These are phyloP conservation scores for Tribolium freemani DNA, from an alignment of 2,888 invertebrate species.

Conservation along the genomic window DNA sequence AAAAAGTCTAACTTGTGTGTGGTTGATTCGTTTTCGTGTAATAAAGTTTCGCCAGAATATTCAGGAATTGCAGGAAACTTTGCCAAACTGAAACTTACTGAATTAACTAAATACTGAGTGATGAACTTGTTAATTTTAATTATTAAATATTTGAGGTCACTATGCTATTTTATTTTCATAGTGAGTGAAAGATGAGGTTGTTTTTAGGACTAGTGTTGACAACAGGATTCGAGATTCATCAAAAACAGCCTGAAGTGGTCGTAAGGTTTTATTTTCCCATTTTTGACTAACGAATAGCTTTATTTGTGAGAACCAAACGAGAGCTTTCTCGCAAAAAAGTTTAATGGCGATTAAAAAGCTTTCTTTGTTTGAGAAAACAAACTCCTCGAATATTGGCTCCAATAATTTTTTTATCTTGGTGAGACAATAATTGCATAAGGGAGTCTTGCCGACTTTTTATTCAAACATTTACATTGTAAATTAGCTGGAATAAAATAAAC, in stretches of 20 bases:
- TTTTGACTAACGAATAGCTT: background rate
- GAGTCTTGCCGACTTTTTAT: background rate
- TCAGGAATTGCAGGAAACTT: background rate
- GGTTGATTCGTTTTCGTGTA: background rate
- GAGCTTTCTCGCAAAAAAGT: background rate
- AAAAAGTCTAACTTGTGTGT: no score
- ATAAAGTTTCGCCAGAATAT: no score
- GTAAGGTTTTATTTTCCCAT: constrained; percentile 9
- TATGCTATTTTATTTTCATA: no score
- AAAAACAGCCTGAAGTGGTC: constrained; percentile 7
- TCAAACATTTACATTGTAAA: background rate
- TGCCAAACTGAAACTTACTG: background rate
- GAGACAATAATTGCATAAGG: background rate
- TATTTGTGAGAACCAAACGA: background rate
- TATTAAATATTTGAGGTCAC: background rate
- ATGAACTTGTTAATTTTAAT: background rate
- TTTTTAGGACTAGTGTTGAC: constrained; percentile 9
- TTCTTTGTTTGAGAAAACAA: background rate
- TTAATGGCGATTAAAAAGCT: background rate
- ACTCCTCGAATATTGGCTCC: background rate
- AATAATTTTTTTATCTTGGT: background rate
- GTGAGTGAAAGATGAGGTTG: constrained; percentile 10
- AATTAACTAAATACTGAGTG: background rate
- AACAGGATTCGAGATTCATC: constrained; percentile 7
- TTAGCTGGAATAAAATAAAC: no score